A percentile compares a stretch with the other conserved stretches of the same genome.
phyloP scores from a whole-genome alignment of 2,888 invertebrate species.

The Cerastis leucographa region DNA sequence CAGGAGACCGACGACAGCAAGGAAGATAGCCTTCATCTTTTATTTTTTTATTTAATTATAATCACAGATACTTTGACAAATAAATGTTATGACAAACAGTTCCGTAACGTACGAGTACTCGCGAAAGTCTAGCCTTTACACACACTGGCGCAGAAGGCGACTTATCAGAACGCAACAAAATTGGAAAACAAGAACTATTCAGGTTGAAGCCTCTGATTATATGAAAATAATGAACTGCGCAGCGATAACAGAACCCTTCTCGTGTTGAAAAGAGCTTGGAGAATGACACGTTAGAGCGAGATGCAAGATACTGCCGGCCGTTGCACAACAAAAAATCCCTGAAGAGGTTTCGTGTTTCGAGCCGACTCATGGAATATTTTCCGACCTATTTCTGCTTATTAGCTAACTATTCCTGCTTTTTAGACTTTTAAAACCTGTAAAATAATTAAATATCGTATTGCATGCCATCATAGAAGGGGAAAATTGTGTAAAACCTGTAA shows the following conservation, averaged over 20 bases:
- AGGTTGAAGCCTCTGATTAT: slow-evolving; percentile 79
- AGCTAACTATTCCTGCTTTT: slow-evolving; percentile 7
- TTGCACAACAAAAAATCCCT: slow-evolving; percentile 73
- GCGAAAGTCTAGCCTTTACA: slow-evolving; percentile 94
- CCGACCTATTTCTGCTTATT: slow-evolving; percentile 42
- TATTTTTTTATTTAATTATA: slow-evolving; percentile 77
- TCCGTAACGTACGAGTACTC: slow-evolving; percentile 75
- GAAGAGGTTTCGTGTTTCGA: slow-evolving; percentile 88
- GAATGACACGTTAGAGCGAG: slow-evolving; percentile 81
- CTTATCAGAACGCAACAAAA: slow-evolving; percentile 83
- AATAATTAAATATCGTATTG: slow-evolving; percentile 6
- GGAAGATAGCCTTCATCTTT: slow-evolving; percentile 91
- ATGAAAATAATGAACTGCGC: slow-evolving; percentile 86
- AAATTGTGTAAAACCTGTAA: slow-evolving; percentile 42
- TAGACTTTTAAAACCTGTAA: neutral
- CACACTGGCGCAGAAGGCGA: slow-evolving; percentile 98
- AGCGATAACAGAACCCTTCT: slow-evolving; percentile 85
- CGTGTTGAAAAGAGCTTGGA: slow-evolving; percentile 82
- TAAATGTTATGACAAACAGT: slow-evolving; percentile 64
- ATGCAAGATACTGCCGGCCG: slow-evolving; percentile 71
- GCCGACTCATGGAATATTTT: slow-evolving; percentile 76
- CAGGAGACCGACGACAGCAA: slow-evolving; percentile 87
- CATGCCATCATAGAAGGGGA: neutral
- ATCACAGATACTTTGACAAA: slow-evolving; percentile 89
- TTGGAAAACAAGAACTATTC: slow-evolving; percentile 78